phyloP scores from a whole-genome alignment of 2,888 invertebrate genomes.

The Ypsolopha scabrella region DNA sequence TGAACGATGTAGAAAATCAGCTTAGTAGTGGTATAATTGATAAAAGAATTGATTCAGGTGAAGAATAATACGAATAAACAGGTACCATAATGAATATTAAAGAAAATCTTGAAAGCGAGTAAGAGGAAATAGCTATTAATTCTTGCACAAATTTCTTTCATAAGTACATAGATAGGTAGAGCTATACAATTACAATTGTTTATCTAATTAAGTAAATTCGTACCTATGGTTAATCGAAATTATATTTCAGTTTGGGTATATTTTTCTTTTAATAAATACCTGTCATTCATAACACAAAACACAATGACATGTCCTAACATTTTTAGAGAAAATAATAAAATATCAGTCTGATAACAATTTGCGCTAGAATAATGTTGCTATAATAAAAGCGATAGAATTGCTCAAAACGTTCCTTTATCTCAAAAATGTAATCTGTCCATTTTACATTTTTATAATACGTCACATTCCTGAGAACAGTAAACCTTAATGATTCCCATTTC shows the following conservation, averaged over 20 bases:
- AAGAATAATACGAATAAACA: too few relatives aligned
- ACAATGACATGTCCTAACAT: not conserved
- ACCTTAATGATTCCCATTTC: not conserved
- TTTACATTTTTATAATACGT: not conserved
- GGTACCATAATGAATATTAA: too few relatives aligned
- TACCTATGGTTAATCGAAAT: not conserved
- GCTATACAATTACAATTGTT: constrained; percentile 30
- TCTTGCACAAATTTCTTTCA: constrained; percentile 57
- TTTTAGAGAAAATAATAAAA: not conserved
- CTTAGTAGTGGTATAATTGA: too few relatives aligned
- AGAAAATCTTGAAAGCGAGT: too few relatives aligned
- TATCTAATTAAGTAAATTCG: not conserved
- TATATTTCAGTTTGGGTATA: too few relatives aligned
- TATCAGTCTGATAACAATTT: too few relatives aligned
- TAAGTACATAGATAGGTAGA: constrained; percentile 50
- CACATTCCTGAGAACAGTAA: not conserved
- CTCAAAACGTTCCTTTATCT: too few relatives aligned
- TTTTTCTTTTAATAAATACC: too few relatives aligned
- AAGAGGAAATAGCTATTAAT: constrained; percentile 14
- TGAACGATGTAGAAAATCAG: constrained; percentile 1
- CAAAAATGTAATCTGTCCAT: not conserved
- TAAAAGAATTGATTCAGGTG: too few relatives aligned
- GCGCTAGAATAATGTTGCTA: too few relatives aligned
- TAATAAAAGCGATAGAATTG: too few relatives aligned
- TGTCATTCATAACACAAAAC: not conserved